phyloP scores from a whole-genome alignment of 2,113 vertebrate species.

The Hemichromis elongatus region DNA sequence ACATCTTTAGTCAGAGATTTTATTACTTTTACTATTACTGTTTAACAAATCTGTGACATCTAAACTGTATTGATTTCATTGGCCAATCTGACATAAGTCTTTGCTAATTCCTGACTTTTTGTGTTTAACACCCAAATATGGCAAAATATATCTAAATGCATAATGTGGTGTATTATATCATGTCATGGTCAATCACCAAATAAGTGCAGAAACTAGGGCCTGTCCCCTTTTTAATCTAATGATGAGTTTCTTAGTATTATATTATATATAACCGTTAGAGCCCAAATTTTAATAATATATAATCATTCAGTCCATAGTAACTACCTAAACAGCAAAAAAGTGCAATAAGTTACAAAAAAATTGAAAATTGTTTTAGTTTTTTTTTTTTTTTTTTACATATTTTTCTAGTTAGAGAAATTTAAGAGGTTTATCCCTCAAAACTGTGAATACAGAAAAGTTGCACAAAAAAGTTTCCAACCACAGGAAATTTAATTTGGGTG shows the following conservation, averaged over 20 bases:
- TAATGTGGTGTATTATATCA: not conserved
- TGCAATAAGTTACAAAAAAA: no score
- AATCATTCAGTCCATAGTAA: no score
- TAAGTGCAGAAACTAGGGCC: not conserved
- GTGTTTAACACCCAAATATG: not conserved
- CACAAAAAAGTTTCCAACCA: no score
- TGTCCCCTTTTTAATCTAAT: not conserved
- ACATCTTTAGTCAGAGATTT: not conserved
- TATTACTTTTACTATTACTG: not conserved
- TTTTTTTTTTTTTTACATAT: no score
- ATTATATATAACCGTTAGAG: no score
- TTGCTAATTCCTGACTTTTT: not conserved
- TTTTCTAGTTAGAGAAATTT: no score
- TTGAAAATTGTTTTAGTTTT: no score
- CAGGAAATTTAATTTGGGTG: no score
- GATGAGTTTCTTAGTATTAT: not conserved
- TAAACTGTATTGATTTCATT: not conserved
- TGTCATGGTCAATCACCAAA: not conserved
- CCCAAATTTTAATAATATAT: no score
- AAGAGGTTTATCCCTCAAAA: no score
- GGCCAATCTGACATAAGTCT: not conserved
- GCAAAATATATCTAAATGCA: not conserved
- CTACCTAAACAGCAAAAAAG: no score
- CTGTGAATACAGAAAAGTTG: no score
- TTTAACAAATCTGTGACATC: not conserved